Base-by-base conservation (phyloP, 2,888 invertebrate species). In the Plagodis dolabraria region DNA sequence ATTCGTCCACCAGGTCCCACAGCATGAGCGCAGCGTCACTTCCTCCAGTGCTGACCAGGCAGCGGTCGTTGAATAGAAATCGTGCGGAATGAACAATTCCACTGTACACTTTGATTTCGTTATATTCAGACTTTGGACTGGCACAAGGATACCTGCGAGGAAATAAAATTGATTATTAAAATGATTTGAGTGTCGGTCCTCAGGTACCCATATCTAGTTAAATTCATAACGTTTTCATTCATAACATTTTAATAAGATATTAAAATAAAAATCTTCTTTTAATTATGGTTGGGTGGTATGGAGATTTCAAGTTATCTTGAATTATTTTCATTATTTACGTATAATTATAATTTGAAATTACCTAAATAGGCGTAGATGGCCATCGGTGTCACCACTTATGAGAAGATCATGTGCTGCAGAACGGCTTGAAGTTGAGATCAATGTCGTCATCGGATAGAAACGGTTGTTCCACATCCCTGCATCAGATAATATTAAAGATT, bases 1-100 rank as follows among this genome's bases (percentile, higher is more conserved):
- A 96, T 92, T 96, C 96, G 77, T 96, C 96, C 75, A 96, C 95
- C 65, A 97, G 90, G 86, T 97, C 97, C 98, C 98, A 98, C 67
- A 98, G 94, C 96, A 98, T 97, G 43, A 98, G 94, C 7, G 97
- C 96, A 34, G 98, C 98, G 81, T 98, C 98, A 67, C 95, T 95
- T 38, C 98, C 98, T 5, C 98, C 98, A 8, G 97, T 96, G 12
- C 96, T 96, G 54, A 97, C 95, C 62, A 98, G 92, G 76, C 96
- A 96, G 55, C 96, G 95, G 85, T 98, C 98, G 79, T 98, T 97
- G 89, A 95, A 97, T 12, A 98, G 93, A 89, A 98, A 98, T 46
- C 97, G 94, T 0, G 96, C 95, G 61, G 95, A 95, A 42, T 96
- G 96, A 50, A 98, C 93, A 72, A 96, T 94, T 36, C 96, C 96